Evolutionary conservation across 2,797 vertebrate genomes (phyloP).

Genomic region (Hylomyscus alleni): DNA sequence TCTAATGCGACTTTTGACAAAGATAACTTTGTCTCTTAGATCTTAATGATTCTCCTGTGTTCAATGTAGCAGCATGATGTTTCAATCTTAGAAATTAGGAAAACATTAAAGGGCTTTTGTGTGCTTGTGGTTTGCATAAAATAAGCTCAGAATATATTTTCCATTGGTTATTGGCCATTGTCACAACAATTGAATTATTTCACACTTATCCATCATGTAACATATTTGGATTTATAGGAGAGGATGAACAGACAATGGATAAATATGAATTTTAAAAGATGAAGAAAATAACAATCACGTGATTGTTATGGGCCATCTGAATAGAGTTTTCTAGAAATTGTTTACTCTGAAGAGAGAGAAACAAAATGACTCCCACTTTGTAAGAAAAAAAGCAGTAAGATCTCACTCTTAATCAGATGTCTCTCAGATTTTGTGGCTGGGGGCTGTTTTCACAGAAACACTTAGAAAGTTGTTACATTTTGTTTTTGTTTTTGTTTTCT

Average conservation of each 20-base stretch:
- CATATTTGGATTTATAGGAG: constrained; percentile 47
- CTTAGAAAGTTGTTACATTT: constrained; percentile 26
- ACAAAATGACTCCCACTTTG: constrained; percentile 34
- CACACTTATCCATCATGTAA: constrained; percentile 47
- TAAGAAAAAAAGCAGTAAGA: constrained; percentile 57
- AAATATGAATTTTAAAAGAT: constrained; percentile 57
- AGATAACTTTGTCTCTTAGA: neutral
- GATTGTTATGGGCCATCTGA: constrained; percentile 59
- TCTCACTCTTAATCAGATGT: constrained; percentile 72
- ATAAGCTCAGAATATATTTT: constrained; percentile 68
- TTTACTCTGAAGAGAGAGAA: constrained; percentile 58
- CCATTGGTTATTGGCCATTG: constrained; percentile 64
- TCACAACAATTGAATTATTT: constrained; percentile 68
- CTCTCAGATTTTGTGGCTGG: neutral
- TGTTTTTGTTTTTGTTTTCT: neutral
- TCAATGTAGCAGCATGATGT: constrained; percentile 54
- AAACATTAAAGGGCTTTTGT: constrained; percentile 61
- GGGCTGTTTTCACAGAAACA: constrained; percentile 54
- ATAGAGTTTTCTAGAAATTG: constrained; percentile 72
- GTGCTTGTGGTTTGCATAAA: constrained; percentile 61
- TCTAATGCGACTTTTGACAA: constrained; percentile 46
- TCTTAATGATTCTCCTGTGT: neutral
- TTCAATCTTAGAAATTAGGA: constrained; percentile 59
- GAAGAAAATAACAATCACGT: constrained; percentile 69
- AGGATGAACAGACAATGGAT: constrained; percentile 43